A percentile compares a stretch with the other conserved stretches of the same genome.
Evolutionary conservation across 2,797 vertebrate species (phyloP).

Genomic region (Octomys mimax): DNA sequence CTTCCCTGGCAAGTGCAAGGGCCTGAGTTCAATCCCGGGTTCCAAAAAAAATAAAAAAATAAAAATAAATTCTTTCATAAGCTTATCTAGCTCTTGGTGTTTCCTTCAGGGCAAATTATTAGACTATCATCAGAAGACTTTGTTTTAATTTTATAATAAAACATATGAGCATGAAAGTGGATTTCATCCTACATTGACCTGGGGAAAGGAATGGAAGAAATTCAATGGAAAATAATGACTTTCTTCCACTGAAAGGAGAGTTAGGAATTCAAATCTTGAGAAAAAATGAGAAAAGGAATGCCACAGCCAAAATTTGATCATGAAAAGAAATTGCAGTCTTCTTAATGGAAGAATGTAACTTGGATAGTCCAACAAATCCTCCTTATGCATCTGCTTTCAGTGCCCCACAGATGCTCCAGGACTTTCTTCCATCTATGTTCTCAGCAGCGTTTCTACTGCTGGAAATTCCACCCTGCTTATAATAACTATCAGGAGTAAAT

Average conservation of each 20-base stretch:
- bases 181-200: background rate
- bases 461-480: background rate
- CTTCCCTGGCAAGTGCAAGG: too few species aligned
- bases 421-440: background rate
- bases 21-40: too few species aligned
- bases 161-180: background rate
- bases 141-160: background rate
- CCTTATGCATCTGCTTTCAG: background rate
- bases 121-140: background rate
- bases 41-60: too few species aligned
- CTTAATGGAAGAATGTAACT: background rate
- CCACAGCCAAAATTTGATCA: background rate
- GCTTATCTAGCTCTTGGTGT: background rate
- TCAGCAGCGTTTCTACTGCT: background rate
- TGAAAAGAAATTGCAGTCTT: background rate
- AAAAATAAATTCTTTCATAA: background rate
- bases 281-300: background rate
- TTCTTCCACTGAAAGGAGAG: conserved; percentile 31
- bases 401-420: background rate
- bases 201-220: background rate
- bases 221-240: conserved; percentile 1
- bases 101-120: background rate
- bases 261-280: background rate
- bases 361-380: background rate
- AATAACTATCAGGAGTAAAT: background rate